A percentile compares a stretch with the other conserved stretches of the same genome.
These are phyloP conservation scores for Eupelmus urozonus DNA, from an alignment of 2,888 invertebrate genomes.

Conservation along the genomic window DNA sequence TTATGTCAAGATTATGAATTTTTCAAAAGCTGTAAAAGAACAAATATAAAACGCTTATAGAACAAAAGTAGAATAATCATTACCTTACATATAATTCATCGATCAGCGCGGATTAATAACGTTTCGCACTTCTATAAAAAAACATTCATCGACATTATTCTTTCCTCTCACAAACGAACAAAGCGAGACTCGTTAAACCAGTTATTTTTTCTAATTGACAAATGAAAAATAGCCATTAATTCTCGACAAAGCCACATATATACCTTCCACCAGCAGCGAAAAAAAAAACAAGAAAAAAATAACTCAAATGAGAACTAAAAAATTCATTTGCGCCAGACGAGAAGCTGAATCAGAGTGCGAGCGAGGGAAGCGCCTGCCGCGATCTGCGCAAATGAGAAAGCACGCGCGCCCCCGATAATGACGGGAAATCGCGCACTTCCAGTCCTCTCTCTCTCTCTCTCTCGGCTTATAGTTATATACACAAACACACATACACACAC, in stretches of 20 bases:
- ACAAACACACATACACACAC: conserved; percentile 16
- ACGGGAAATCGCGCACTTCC: conserved; percentile 72
- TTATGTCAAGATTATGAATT: conserved; percentile 24
- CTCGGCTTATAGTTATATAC: conserved; percentile 42
- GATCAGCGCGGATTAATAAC: conserved; percentile 36
- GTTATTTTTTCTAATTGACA: conserved; percentile 47
- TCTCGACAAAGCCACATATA: conserved; percentile 15
- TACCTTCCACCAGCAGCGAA: not conserved
- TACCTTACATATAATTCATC: conserved; percentile 22
- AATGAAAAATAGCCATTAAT: conserved; percentile 40
- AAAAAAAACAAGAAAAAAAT: conserved; percentile 6
- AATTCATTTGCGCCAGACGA: too few species aligned
- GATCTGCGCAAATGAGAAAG: conserved; percentile 52
- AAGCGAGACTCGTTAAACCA: conserved; percentile 31
- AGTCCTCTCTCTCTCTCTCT: conserved; percentile 62
- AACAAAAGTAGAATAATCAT: conserved; percentile 2
- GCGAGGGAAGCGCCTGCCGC: not conserved
- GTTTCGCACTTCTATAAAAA: conserved; percentile 11
- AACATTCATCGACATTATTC: conserved; percentile 11
- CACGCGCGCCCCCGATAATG: conserved; percentile 65
- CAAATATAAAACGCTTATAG: not conserved
- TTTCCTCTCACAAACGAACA: not conserved
- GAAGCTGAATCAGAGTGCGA: not conserved
- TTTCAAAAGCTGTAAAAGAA: not conserved
- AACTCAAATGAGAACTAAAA: not conserved